These are phyloP conservation scores for Leptocoma aspasia DNA, from an alignment of 2,113 vertebrate genomes.

Conservation along the genomic window DNA sequence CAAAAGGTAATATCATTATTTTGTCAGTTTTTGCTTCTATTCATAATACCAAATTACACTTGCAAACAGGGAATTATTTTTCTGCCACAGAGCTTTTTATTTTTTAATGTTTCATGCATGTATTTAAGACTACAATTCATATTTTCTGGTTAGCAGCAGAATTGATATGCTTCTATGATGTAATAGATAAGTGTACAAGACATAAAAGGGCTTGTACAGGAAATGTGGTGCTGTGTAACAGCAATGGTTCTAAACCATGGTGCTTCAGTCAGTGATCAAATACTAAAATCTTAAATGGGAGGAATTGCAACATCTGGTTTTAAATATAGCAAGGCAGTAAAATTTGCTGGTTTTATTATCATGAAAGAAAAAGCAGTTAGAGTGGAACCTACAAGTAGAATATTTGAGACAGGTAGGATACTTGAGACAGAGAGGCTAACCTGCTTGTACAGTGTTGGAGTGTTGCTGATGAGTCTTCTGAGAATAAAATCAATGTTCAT, in stretches of 20 bases:
- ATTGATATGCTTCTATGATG: background rate
- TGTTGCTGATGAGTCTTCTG: background rate
- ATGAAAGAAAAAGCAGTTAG: background rate
- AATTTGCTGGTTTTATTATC: background rate
- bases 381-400: background rate
- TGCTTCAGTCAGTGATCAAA: background rate
- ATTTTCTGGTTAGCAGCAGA: background rate
- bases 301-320: background rate
- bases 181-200: background rate
- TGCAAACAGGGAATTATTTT: background rate
- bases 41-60: background rate
- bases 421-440: background rate
- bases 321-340: background rate
- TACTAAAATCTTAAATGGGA: background rate
- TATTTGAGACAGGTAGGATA: background rate
- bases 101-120: background rate
- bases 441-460: background rate
- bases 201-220: background rate
- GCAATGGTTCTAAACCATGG: background rate
- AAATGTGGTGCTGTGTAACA: background rate
- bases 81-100: background rate
- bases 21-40: background rate
- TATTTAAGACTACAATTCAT: background rate
- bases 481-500: background rate
- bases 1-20: slow-evolving; percentile 11